phyloP scores from a whole-genome alignment of 30 jellyfish, hydroid and myxozoan genomes.

The Turritopsis rubra region DNA sequence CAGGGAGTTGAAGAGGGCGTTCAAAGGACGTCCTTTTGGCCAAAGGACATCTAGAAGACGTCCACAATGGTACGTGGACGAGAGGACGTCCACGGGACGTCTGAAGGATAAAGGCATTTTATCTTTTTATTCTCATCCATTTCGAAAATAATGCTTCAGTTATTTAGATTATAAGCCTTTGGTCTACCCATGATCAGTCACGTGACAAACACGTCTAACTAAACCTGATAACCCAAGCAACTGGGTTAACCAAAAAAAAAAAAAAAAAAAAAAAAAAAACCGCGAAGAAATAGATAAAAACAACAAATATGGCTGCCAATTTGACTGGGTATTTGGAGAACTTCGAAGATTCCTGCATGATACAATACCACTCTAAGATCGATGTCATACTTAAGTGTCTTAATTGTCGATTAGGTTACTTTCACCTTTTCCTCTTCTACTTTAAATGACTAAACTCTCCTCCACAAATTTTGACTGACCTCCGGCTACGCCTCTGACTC shows the following conservation, averaged over 20 bases:
- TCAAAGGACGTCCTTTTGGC: no score
- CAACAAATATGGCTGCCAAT: neutral
- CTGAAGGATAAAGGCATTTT: no score
- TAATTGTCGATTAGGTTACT: neutral
- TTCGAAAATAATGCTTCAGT: neutral
- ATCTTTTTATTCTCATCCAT: neutral
- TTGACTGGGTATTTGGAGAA: neutral
- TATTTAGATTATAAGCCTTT: neutral
- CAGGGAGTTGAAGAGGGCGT: no score
- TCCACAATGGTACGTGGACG: no score
- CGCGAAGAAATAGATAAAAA: neutral
- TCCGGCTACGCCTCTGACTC: neutral
- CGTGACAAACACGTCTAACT: neutral
- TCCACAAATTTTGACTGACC: neutral
- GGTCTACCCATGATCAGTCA: neutral
- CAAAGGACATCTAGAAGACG: no score
- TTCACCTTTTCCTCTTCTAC: neutral
- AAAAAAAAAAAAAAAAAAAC: no score
- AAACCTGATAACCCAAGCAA: neutral
- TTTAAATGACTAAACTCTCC: neutral
- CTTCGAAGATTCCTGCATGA: neutral
- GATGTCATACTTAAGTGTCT: neutral
- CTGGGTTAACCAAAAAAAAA: no score
- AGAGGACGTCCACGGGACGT: no score
- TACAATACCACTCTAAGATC: neutral